Evolutionary conservation across 1,140 invertebrate genomes (phyloP), one percentile per base, ranked within the genome.

Genomic region (Halictus rubicundus): DNA sequence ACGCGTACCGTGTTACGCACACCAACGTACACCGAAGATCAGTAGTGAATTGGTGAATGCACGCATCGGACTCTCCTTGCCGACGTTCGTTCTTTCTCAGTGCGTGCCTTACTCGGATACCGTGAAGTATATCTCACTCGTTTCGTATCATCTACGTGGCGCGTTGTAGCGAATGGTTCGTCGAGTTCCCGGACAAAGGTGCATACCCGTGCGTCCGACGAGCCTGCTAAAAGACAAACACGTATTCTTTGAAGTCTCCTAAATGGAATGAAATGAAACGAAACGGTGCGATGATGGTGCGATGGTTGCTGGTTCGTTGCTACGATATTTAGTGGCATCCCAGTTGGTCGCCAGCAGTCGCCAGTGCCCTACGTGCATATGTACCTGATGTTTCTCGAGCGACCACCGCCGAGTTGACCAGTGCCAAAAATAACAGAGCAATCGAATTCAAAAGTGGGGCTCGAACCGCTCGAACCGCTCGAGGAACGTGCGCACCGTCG

Each of bases 11-110:
- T n/a, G n/a, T n/a, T n/a, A 16, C 19, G 19, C 46, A 59, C 68
- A 63, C 57, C 21, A 25, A n/a, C 19, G 63, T 68, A 63, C 32
- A 8, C 63, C 46, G 69, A 84, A 60, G 78, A 81, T 81, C 68
- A 73, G 74, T 66, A 59, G 68, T 84, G 83, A 85, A 85, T 85
- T 77, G 83, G 82, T 77, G 68, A 84, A 85, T 80, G 82, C 64
- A 81, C 78, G 78, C 65, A 75, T 85, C 46, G 64, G 65, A 54
- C 70, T 81, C 80, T 78, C 80, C 65, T 85, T 71, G 74, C 78
- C 74, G 80, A 60, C 73, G 64, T 68, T 80, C 85, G 84, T 87
- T 87, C 84, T 81, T 80, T 54, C 42, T 86, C 85, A 83, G 85
- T 87, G 84, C 81, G 81, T 87, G 70, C 74, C 61, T 86, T 81